phyloP scores from a whole-genome alignment of 1,140 invertebrate genomes.

The Zaprionus ornatus region DNA sequence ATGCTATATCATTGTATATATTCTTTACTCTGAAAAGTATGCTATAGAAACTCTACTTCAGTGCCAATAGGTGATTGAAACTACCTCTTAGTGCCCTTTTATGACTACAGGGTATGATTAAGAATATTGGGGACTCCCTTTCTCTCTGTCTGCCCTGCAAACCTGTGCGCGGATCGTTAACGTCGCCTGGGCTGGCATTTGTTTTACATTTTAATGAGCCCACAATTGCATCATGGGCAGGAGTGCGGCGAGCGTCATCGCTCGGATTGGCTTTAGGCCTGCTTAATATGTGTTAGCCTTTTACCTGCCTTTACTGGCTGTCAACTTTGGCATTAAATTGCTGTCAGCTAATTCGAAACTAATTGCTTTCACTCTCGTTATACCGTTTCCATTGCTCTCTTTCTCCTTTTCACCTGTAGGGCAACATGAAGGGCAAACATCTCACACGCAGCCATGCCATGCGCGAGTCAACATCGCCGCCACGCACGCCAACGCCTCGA shows the following conservation, averaged over 20 bases:
- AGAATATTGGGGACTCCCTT: constrained; percentile 21
- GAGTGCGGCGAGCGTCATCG: constrained; percentile 29
- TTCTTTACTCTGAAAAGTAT: not conserved
- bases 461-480: constrained; percentile 93
- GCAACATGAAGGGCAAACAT: constrained; percentile 91
- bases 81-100: not conserved
- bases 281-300: not conserved
- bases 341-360: constrained; percentile 70
- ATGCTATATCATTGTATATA: not conserved
- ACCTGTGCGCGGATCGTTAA: constrained; percentile 45
- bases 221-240: constrained; percentile 71
- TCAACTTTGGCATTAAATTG: constrained; percentile 73
- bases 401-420: constrained; percentile 73
- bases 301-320: constrained; percentile 5
- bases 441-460: constrained; percentile 95
- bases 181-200: constrained; percentile 34
- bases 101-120: constrained; percentile 7
- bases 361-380: constrained; percentile 58
- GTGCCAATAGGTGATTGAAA: not conserved
- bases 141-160: not conserved
- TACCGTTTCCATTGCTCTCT: not conserved
- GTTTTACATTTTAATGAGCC: constrained; percentile 71
- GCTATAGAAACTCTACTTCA: not conserved
- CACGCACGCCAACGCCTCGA: constrained; percentile 87
- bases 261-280: constrained; percentile 8